Base-by-base conservation (phyloP, 92 coral and sea anemone genomes). In the Nematostella vectensis region DNA sequence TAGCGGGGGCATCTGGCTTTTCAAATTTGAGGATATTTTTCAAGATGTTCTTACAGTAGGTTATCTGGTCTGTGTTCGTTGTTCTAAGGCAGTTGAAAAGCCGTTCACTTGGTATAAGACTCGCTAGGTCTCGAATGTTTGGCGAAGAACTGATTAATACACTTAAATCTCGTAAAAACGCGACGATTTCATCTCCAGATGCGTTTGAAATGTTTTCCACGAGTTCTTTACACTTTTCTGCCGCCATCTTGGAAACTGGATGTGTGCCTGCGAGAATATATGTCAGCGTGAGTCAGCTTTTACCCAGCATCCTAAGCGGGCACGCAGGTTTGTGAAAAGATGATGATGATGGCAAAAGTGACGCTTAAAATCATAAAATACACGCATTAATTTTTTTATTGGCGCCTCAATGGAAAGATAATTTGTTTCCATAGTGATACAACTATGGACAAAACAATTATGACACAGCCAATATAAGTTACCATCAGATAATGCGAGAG, bases 21-120 rank as follows among this genome's bases (percentile, higher is more conserved):
- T 78, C 87, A 57, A 82, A 62, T 66, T 65, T 67, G 38, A 93
- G 63, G 22, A 93, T 57, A 48, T 93, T 93, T 75, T 68, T 83
- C 61, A 93, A 64, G 26, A 93, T 72, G 23, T 78, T 68, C 54
- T 72, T 81, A 50, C 91, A 86, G 25, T 77, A 30, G 43, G 58
- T 27, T 19, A 82, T 78, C 50, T 93, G 96, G 12, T 76, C 81
- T 2, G 52, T 68, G 71, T 75, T 80, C 15, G 68, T 54, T 29
- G 88, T 75, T 37, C 68, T 80, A 3, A 85, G 78, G 61, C 88
- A 81, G 15, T 60, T 61, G 33, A 85, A 85, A 43, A 85, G 37
- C 31, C 70, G 52, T 21, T 68, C 62, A 15, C 48, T 48, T 10
- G 95, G 88, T n/a, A 85, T 53, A n/a, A 63, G 47, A 4, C 73